Percentiles rank a stretch among this genome's conserved stretches.
These are phyloP conservation scores for Pseudorectes ferrugineus DNA, from an alignment of 2,113 vertebrate species.

Conservation along the genomic window DNA sequence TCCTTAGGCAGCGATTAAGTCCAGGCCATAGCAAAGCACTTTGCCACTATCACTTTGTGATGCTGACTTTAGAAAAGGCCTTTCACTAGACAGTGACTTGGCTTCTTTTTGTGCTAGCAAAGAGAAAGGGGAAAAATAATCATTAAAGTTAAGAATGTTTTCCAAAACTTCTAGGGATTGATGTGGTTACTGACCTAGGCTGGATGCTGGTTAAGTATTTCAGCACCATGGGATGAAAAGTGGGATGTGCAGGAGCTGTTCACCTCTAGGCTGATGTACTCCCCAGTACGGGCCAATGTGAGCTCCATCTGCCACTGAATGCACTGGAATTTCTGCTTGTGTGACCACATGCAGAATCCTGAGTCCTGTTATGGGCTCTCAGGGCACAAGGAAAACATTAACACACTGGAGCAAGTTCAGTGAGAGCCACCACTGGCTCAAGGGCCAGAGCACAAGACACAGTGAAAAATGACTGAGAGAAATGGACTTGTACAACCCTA, in stretches of 20 bases:
- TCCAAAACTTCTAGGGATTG: not conserved
- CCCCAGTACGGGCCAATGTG: fast-evolving
- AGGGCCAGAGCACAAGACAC: not conserved
- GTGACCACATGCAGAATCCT: not conserved
- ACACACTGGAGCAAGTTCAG: not conserved
- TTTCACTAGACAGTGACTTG: not conserved
- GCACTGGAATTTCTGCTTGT: not conserved
- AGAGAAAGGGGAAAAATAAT: not conserved
- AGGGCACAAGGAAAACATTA: not conserved
- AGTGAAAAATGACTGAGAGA: not conserved
- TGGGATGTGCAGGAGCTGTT: not conserved
- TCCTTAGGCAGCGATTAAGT: not conserved
- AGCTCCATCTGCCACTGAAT: fast-evolving
- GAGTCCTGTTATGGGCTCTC: not conserved
- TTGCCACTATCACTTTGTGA: not conserved
- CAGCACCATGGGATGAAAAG: not conserved
- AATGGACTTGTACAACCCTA: not conserved
- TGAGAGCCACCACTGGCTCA: not conserved
- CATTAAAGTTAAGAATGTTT: not conserved
- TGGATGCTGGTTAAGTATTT: not conserved
- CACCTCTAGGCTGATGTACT: not conserved
- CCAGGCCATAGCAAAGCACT: not conserved
- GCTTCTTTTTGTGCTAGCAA: not conserved
- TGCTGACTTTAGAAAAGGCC: not conserved
- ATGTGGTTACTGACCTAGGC: not conserved